Evolutionary conservation across 2,888 invertebrate genomes (phyloP), one percentile per base, ranked within the genome.

Genomic region (Rotaria magnacalcarata): DNA sequence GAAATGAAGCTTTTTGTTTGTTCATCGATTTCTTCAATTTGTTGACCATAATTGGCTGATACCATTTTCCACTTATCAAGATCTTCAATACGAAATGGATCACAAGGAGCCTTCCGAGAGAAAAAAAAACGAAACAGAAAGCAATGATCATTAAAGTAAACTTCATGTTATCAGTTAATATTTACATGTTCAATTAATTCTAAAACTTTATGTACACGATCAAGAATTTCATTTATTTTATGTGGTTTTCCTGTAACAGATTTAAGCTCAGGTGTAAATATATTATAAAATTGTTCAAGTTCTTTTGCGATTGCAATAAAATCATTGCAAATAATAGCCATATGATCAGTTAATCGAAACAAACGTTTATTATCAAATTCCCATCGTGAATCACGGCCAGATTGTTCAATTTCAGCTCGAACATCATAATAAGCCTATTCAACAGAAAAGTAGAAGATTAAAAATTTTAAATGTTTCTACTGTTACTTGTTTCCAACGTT

Each of bases 21-120:
- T 6, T 93, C 93, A 90, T 96, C 96, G 54, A 96, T 92, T 87
- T 92, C 92, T 34, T 88, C 88, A 6, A 96, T 94, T 89, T 95
- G 94, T 43, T 92, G 93, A 91, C 94, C 93, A 90, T 96, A 95
- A 88, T 93, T 93, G 0, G 93, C 93, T 92, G 95, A 94, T 1
- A 95, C 93, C 2, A 94, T 94, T 87, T 95, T 94, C 96, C 96
- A 96, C 89, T 95, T 94, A 89, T 95, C 94, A 89, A 94, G 94
- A 88, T 95, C 94, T 87, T 94, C 94, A 86, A 93, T 93, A 54
- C 93, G 93, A 90, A 95, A 96, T 21, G 96, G 93, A 89, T 96
- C 95, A 90, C 95, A 96, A 89, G 94, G 94, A 0, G 95, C 93
- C 88, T 94, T 93, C 5, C 21, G 16, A 56, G 16, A 52, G 11